Base-by-base conservation (phyloP, 2,888 invertebrate genomes). In the Phaedon cochleariae region DNA sequence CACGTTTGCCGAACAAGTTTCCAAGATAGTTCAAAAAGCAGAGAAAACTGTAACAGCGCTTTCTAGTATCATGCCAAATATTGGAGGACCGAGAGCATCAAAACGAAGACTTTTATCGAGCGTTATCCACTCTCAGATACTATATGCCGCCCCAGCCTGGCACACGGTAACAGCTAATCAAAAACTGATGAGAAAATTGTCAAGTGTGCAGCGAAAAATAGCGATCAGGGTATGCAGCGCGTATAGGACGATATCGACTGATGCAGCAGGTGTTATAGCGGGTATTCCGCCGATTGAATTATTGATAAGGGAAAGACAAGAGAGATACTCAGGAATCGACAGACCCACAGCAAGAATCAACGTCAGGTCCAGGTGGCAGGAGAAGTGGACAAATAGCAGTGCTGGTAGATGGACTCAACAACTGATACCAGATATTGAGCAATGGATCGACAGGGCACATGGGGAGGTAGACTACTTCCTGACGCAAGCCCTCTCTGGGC, bases 391-490 rank as follows among this genome's bases (percentile, higher is more conserved):
- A 26, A 7, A 5, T 5, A 7, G 26, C 3, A 26, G 7, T 7
- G 7, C 7, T n/a, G 26, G 26, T 5, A 26, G 26, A 26, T 26
- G 26, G 26, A 26, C 26, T 5, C 26, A 26, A 26, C 26, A 7
- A 7, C 26, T 5, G 4, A 26, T 5, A 26, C 26, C 26, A 5
- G 7, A 26, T 7, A 26, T 26, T 5, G 31, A 10, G 9, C 1
- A 10, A 1, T 34, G 31, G 31, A 34, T 34, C 10, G 10, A 34
- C 9, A 34, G 31, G 10, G 1, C 31, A 5, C 9, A 34, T 10
- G 31, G 10, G 9, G 31, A 9, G 2, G 34, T 58, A 2, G 49
- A 61, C 26, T 64, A 67, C 26, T 51, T 21, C 46, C 45, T 62
- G 12, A 53, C 54, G 12, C 62, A 59, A 31, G 10, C 31, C 1